Evolutionary conservation across 2,888 invertebrate species (phyloP), one percentile per base, ranked within the genome.

Genomic region (Chamaedrilus cognettii): DNA sequence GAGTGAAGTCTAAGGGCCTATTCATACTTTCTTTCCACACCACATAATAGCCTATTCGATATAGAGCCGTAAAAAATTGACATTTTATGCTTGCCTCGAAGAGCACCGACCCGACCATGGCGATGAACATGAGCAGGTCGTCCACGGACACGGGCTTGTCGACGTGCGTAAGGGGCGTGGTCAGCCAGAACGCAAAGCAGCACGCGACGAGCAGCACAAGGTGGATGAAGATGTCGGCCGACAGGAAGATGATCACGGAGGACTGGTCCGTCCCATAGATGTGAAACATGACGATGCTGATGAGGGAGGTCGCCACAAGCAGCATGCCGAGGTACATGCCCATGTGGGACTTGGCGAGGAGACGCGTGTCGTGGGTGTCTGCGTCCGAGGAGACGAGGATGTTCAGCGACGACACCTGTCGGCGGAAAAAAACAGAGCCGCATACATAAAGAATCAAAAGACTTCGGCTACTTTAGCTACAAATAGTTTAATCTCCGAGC

Each of bases 311-410:
- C 4, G 84, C 82, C 11, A 84, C 77, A 34, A 85, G 79, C 2
- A 84, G 76, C 15, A 84, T 72, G 1, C 85, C 85, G 34, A 82
- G 74, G 74, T 84, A 85, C 34, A 85, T 72, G 3, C 85, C 84
- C 28, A 81, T 81, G 70, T 85, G 84, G 2, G 85, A 83, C 68
- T 85, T 85, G 64, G n/a, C n/a, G n/a, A n/a, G n/a, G n/a, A n/a
- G n/a, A n/a, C n/a, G n/a, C n/a, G n/a, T n/a, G n/a, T n/a, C n/a
- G n/a, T n/a, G n/a, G n/a, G n/a, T n/a, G n/a, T n/a, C n/a, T n/a
- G n/a, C n/a, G n/a, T n/a, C n/a, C n/a, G n/a, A n/a, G n/a, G n/a
- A n/a, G n/a, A n/a, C n/a, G n/a, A n/a, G n/a, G n/a, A n/a, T n/a
- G n/a, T n/a, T n/a, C n/a, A n/a, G n/a, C n/a, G n/a, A n/a, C n/a